Percentiles rank a stretch among this genome's conserved stretches.
Conservation (phyloP, 2,797 vertebrate species). For the Moxostoma hubbsi region DNA sequence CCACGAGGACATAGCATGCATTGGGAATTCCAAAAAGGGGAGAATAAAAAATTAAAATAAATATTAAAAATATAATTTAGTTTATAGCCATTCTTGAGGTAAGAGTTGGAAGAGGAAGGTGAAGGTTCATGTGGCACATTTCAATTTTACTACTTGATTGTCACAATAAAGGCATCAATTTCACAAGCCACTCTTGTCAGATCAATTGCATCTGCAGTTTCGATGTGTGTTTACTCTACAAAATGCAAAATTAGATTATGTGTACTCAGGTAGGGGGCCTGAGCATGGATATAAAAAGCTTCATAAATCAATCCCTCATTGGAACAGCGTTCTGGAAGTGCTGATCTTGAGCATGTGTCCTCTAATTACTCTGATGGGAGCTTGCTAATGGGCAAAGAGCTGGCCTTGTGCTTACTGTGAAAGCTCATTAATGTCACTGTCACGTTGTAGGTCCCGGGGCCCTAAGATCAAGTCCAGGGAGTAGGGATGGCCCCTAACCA, state of each 20-base stretch:
- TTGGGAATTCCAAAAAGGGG: no score
- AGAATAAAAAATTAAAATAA: no score
- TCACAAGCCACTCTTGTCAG: conserved; percentile 35
- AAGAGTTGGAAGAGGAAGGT: conserved; percentile 15
- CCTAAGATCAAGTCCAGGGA: conserved; percentile 73
- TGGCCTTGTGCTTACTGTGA: conserved; percentile 65
- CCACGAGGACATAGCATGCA: no score
- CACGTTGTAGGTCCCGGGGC: conserved; percentile 74
- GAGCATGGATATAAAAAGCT: conserved; percentile 61
- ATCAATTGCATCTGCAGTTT: conserved; percentile 37
- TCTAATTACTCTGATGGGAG: conserved; percentile 87
- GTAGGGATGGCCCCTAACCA: conserved; percentile 34
- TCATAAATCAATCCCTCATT: conserved; percentile 78
- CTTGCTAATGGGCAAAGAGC: conserved; percentile 80
- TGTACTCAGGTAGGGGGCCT: conserved; percentile 64
- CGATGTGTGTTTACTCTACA: conserved; percentile 55
- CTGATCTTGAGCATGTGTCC: conserved; percentile 89
- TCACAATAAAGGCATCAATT: conserved; percentile 51
- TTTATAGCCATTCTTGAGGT: neutral
- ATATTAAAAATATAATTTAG: neutral
- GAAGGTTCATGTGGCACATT: neutral
- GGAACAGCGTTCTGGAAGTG: conserved; percentile 73
- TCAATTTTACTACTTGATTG: conserved; percentile 24
- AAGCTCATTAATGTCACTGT: conserved; percentile 81
- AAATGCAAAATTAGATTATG: conserved; percentile 73